These are phyloP conservation scores for Amphibalanus amphitrite DNA, from an alignment of 1,140 invertebrate genomes.

Conservation along the genomic window DNA sequence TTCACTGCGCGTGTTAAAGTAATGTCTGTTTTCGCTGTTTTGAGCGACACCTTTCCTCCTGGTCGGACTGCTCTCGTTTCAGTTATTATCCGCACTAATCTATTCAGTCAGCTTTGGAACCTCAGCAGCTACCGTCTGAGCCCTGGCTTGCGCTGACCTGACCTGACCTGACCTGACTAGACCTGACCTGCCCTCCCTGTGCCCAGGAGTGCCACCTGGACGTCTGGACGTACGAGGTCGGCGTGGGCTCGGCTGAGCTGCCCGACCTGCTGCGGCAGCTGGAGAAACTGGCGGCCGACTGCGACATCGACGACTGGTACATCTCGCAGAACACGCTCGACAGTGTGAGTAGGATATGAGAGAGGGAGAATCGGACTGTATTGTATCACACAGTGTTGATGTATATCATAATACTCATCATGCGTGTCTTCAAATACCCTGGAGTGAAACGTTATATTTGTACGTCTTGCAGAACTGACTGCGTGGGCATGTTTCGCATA, in stretches of 20 bases:
- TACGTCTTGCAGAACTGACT: too few species aligned
- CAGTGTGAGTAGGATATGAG: background rate
- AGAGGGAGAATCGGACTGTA: too few species aligned
- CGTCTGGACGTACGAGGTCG: background rate
- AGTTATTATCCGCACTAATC: background rate
- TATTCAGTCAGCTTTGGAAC: background rate
- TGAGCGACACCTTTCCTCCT: too few species aligned
- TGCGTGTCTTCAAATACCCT: too few species aligned
- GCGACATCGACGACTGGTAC: background rate
- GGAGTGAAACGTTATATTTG: too few species aligned
- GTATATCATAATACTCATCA: too few species aligned
- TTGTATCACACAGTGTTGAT: too few species aligned
- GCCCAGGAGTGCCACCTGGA: background rate
- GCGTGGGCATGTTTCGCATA: too few species aligned
- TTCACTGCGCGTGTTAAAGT: too few species aligned
- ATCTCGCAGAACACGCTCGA: conserved; percentile 1
- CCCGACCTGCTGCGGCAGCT: background rate
- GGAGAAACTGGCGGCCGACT: background rate
- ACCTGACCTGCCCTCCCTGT: background rate
- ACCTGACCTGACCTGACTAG: too few species aligned
- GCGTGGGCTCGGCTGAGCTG: background rate
- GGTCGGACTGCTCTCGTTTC: background rate
- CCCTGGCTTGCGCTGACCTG: background rate
- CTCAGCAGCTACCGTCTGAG: background rate
- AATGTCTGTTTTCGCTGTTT: too few species aligned